These are phyloP conservation scores for Drosophila acutilabella DNA, from an alignment of 2,888 invertebrate genomes.

Conservation along the genomic window DNA sequence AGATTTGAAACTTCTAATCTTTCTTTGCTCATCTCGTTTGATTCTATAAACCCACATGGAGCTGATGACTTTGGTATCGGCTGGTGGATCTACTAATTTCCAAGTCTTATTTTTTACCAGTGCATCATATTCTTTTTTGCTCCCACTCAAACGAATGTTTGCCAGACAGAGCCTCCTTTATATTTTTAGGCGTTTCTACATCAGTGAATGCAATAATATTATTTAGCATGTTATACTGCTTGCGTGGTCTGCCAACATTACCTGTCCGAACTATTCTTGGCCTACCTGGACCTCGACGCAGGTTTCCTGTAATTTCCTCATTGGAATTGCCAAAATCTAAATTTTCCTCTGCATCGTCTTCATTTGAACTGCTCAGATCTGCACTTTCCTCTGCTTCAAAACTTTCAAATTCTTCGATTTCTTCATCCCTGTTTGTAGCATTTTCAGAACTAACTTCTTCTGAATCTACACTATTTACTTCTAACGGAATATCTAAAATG, in stretches of 20 bases:
- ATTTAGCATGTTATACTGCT: neutral
- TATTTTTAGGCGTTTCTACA: neutral
- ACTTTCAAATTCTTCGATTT: too few species aligned
- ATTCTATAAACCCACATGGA: constrained; percentile 9
- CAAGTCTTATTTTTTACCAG: neutral
- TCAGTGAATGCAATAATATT: neutral
- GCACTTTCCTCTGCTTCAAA: too few species aligned
- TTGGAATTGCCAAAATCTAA: too few species aligned
- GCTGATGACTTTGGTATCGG: neutral
- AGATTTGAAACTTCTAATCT: neutral
- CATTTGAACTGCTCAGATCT: too few species aligned
- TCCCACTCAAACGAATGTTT: constrained; percentile 16
- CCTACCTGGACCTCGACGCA: constrained; percentile 2
- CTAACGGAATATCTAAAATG: too few species aligned
- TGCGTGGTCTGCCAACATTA: neutral
- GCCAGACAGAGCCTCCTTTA: neutral
- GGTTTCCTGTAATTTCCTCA: too few species aligned
- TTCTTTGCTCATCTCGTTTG: constrained; percentile 1
- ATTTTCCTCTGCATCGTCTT: too few species aligned
- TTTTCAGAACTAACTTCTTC: too few species aligned
- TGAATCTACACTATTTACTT: too few species aligned
- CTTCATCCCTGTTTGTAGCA: too few species aligned
- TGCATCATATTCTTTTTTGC: neutral
- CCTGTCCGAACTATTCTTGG: constrained; percentile 7
- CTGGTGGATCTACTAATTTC: neutral